Evolutionary conservation across 2,888 invertebrate species (phyloP).

Genomic region (Drosophila nigricruria): DNA sequence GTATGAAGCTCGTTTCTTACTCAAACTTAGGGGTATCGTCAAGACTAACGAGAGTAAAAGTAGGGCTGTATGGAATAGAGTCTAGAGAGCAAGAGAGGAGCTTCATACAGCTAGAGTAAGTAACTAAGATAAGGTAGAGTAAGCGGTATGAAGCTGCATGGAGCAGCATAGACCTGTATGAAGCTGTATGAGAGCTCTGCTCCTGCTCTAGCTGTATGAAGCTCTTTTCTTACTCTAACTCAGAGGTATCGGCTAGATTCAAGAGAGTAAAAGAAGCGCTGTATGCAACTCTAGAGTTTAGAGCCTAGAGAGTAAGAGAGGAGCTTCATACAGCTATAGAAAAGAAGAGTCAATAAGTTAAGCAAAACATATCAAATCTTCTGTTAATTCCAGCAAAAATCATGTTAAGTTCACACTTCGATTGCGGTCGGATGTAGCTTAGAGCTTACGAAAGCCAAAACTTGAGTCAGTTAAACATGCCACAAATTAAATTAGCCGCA

Average conservation of each 20-base stretch:
- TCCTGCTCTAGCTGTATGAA: not conserved
- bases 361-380: not conserved
- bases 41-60: not conserved
- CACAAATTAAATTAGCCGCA: slow-evolving; percentile 49
- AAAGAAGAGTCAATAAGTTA: not conserved
- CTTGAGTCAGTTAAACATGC: slow-evolving; percentile 12
- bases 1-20: not conserved
- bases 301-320: too few relatives aligned
- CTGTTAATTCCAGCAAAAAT: not conserved
- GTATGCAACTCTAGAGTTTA: too few relatives aligned
- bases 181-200: too few relatives aligned
- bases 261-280: not conserved
- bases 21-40: not conserved
- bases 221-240: not conserved
- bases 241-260: not conserved
- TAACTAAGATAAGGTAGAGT: not conserved
- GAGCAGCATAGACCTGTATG: too few relatives aligned
- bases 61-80: not conserved
- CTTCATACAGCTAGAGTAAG: not conserved
- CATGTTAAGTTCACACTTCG: not conserved
- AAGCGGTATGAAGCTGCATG: not conserved
- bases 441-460: not conserved
- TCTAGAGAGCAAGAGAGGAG: too few relatives aligned
- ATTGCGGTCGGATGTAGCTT: not conserved
- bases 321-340: too few relatives aligned